phyloP scores from a whole-genome alignment of 2,113 vertebrate species.

The Cynopterus brachyotis region DNA sequence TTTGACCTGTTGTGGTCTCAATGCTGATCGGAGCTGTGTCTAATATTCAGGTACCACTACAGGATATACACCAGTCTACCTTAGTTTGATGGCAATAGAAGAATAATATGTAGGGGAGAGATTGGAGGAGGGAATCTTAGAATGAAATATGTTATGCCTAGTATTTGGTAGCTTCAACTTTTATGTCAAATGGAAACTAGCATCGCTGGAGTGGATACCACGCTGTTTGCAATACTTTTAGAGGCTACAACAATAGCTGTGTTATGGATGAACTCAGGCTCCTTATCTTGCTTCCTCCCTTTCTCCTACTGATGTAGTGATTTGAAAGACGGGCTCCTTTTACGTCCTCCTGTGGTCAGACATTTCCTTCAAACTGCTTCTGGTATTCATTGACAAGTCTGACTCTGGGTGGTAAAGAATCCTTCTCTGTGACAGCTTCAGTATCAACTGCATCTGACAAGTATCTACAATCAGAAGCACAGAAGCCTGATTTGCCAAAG shows the following conservation, averaged over 20 bases:
- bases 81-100: conserved; percentile 31
- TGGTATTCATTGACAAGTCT: conserved; percentile 59
- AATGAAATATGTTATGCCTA: conserved; percentile 21
- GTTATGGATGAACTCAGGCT: conserved; percentile 32
- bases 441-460: conserved; percentile 61
- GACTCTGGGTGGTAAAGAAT: conserved; percentile 45
- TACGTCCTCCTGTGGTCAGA: conserved; percentile 40
- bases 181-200: conserved; percentile 12
- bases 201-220: conserved; percentile 42
- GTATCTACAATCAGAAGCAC: conserved; percentile 63
- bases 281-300: conserved; percentile 32
- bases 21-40: not conserved
- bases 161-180: conserved; percentile 21
- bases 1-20: conserved; percentile 44
- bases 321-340: conserved; percentile 55
- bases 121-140: conserved; percentile 29
- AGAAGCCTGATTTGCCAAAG: conserved; percentile 54
- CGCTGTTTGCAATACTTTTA: conserved; percentile 9
- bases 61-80: not conserved
- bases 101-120: conserved; percentile 18
- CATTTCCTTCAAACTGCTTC: conserved; percentile 59
- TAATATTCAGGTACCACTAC: conserved; percentile 10
- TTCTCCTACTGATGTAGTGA: conserved; percentile 35
- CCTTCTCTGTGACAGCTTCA: conserved; percentile 58
- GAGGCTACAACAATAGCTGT: conserved; percentile 32